Evolutionary conservation across 2,888 invertebrate genomes (phyloP), one percentile per base, ranked within the genome.

Genomic region (Theretra japonica): DNA sequence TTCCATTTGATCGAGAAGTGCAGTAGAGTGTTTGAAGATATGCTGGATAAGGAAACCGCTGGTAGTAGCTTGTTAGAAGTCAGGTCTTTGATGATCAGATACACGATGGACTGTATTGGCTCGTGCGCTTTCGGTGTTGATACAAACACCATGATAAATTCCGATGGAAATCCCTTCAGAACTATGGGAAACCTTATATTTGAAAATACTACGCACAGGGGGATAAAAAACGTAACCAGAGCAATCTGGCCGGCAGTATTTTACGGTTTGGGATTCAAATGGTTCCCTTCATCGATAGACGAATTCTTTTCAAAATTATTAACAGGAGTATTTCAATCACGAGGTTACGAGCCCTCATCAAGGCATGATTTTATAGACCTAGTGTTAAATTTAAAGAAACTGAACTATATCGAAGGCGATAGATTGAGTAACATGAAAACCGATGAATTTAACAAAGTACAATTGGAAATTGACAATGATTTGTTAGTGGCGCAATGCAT

Each of bases 401-500:
- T 85, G 8, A 79, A 83, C 7, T 76, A 71, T 19, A 79, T 91
- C 28, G 75, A 74, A 2, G 90, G 90, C 0, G 88, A 89, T 72
- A 83, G 84, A 68, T 75, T 90, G 28, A 80, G 65, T 0, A 88
- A 86, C 56, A 76, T 84, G 76, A 84, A 83, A 57, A 76, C 15
- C 41, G 82, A 82, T 0, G 79, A 73, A 0, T 76, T 75, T 2
- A 79, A 83, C 19, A 86, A 80, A 68, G 77, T 83, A 0, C 75
- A 76, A 17, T 50, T 92, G 0, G 80, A 86, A 3, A 79, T 95
- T 0, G 85, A 90, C 0, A 80, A 94, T 17, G 88, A 94, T 3
- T 80, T 95, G 56, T 76, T 96, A 6, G 89, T 93, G 0, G 92
- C 95, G 0, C 95, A 96, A 72, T 93, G 95, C 3, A 89, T 95